These are phyloP conservation scores for Actenoides hombroni DNA, from an alignment of 2,113 vertebrate genomes.

Conservation along the genomic window DNA sequence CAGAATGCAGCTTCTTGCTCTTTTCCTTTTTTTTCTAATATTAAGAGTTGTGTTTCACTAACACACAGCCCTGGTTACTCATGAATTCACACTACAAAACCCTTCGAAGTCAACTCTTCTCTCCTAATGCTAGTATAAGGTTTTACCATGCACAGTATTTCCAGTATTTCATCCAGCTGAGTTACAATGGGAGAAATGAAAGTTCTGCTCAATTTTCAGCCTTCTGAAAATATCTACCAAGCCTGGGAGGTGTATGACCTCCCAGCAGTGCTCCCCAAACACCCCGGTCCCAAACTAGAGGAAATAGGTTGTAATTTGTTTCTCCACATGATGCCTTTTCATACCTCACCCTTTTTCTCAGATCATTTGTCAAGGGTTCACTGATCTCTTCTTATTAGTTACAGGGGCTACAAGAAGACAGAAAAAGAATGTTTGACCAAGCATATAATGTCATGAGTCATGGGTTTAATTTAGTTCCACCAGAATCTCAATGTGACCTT, in stretches of 20 bases:
- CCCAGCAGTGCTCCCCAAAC: conserved; percentile 29
- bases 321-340: conserved; percentile 49
- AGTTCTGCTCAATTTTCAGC: not conserved
- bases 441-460: conserved; percentile 55
- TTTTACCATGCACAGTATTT: not conserved
- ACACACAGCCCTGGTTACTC: not conserved
- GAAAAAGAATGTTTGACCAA: conserved; percentile 54
- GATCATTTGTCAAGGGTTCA: conserved; percentile 66
- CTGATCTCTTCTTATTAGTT: conserved; percentile 64
- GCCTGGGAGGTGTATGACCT: conserved; percentile 16
- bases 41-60: not conserved
- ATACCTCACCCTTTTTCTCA: conserved; percentile 67
- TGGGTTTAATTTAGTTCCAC: conserved; percentile 50
- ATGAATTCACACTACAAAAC: not conserved
- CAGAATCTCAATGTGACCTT: conserved; percentile 46
- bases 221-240: not conserved
- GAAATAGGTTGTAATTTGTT: conserved; percentile 53
- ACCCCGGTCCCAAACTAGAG: conserved; percentile 1
- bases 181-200: not conserved
- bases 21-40: not conserved
- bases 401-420: conserved; percentile 47
- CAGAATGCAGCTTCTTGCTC: not conserved
- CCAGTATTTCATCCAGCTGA: not conserved
- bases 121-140: not conserved
- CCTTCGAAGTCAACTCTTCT: not conserved